These are phyloP conservation scores for Stenchaetothrips biformis DNA, from an alignment of 2,888 invertebrate genomes.

Conservation along the genomic window DNA sequence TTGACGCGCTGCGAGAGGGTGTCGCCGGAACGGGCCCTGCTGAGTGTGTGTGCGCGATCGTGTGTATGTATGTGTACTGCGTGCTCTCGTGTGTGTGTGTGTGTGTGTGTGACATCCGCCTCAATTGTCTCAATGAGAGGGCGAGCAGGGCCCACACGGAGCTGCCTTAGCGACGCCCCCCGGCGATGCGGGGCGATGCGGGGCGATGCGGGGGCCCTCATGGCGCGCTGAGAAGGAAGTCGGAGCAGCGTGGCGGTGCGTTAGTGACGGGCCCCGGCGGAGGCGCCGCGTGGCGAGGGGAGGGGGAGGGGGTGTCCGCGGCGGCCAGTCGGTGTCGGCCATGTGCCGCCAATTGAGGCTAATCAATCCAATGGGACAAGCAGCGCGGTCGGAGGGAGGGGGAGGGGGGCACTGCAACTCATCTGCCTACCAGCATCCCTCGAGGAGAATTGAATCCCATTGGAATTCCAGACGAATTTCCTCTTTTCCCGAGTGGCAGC, in stretches of 20 bases:
- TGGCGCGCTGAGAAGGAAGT: background rate
- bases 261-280: background rate
- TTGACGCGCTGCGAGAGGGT: background rate
- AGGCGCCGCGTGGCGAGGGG: background rate
- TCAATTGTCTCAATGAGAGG: slow-evolving; percentile 22
- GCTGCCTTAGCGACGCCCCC: background rate
- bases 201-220: background rate
- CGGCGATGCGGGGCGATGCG: background rate
- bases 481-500: no score
- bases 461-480: background rate
- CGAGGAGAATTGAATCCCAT: background rate
- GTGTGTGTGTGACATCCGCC: background rate
- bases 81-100: no score
- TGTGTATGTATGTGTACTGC: no score
- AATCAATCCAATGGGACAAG: slow-evolving; percentile 18
- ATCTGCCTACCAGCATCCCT: background rate
- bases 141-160: background rate
- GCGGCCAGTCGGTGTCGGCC: background rate
- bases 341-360: slow-evolving; percentile 24
- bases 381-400: background rate
- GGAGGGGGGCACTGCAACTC: background rate
- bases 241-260: background rate
- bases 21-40: no score
- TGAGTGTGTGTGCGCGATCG: no score
- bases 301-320: background rate